These are phyloP conservation scores for Oxytorus armatus DNA, from an alignment of 2,888 invertebrate genomes.

Conservation along the genomic window DNA sequence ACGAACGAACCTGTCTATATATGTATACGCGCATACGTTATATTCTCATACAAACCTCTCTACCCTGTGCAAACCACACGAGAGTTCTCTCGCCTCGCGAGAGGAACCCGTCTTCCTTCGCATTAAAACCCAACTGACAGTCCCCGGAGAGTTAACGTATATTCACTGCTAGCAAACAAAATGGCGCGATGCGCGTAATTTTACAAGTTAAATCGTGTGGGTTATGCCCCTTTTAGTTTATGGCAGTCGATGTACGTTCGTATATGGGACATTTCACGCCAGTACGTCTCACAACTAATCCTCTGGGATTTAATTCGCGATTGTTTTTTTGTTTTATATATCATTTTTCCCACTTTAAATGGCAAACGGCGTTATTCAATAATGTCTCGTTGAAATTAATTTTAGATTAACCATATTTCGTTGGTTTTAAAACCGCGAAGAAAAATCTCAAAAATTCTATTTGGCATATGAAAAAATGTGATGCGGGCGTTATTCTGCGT, in stretches of 20 bases:
- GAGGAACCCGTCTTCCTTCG: slow-evolving; percentile 75
- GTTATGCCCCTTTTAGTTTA: slow-evolving; percentile 1
- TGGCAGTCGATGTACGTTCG: not conserved
- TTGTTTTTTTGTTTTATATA: too few species aligned
- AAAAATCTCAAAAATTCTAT: too few species aligned
- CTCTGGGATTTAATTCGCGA: too few species aligned
- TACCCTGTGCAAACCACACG: slow-evolving; percentile 26
- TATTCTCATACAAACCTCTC: slow-evolving; percentile 15
- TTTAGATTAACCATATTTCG: too few species aligned
- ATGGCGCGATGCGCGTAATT: slow-evolving; percentile 1
- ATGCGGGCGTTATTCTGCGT: too few species aligned
- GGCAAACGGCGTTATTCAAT: too few species aligned
- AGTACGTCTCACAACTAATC: not conserved
- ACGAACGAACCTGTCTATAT: slow-evolving; percentile 74
- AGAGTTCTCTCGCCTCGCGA: slow-evolving; percentile 62
- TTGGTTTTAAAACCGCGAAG: too few species aligned
- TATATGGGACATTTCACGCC: not conserved
- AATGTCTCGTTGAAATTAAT: too few species aligned
- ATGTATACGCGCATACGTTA: slow-evolving; percentile 34
- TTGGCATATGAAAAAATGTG: too few species aligned
- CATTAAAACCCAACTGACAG: slow-evolving; percentile 69
- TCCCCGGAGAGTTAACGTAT: slow-evolving; percentile 36
- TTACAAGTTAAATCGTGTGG: not conserved
- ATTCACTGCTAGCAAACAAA: slow-evolving; percentile 1
- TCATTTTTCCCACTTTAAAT: too few species aligned